These are phyloP conservation scores for Rhipidura dahli DNA, from an alignment of 2,113 vertebrate genomes.

Conservation along the genomic window DNA sequence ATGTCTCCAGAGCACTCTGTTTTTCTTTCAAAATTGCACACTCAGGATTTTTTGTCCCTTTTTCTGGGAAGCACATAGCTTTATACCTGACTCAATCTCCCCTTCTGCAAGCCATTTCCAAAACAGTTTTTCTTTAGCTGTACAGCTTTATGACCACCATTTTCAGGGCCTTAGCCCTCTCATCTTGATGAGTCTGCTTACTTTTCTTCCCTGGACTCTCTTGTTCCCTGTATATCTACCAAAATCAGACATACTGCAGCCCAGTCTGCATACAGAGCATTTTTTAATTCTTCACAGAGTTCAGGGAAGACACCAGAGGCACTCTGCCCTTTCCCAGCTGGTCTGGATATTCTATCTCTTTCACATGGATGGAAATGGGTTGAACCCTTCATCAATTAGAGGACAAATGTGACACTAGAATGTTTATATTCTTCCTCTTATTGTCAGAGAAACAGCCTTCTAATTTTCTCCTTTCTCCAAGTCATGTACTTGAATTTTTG, in stretches of 20 bases:
- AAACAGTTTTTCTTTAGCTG: neutral
- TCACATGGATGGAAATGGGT: neutral
- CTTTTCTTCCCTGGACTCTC: neutral
- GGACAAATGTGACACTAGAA: neutral
- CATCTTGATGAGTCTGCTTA: neutral
- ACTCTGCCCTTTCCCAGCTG: neutral
- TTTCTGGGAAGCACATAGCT: neutral
- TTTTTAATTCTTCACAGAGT: neutral
- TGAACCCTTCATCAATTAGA: neutral
- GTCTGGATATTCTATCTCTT: neutral
- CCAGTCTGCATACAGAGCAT: neutral
- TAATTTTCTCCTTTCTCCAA: neutral
- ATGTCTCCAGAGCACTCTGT: neutral
- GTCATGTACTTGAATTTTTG: neutral
- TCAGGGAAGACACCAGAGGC: neutral
- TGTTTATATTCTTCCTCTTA: neutral
- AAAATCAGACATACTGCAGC: neutral
- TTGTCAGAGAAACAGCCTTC: neutral
- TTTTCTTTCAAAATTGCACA: neutral
- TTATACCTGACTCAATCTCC: neutral
- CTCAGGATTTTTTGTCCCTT: neutral
- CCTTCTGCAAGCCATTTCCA: neutral
- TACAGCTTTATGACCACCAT: neutral
- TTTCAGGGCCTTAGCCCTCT: neutral
- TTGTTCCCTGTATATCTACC: neutral